Evolutionary conservation across 1,140 invertebrate genomes (phyloP), one percentile per base, ranked within the genome.

Genomic region (Ruditapes philippinarum): DNA sequence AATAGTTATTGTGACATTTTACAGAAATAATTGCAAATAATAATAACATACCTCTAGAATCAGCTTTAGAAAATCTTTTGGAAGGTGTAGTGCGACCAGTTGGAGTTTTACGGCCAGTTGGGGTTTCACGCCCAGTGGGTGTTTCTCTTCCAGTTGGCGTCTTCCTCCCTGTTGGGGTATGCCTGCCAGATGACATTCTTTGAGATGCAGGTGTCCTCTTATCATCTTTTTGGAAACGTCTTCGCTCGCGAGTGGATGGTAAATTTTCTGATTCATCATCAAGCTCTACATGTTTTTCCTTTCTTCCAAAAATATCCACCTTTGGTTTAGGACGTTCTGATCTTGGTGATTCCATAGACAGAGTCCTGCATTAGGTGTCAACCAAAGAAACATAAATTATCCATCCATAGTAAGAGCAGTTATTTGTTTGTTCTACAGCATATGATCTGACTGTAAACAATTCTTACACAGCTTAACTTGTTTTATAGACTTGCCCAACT

Each of bases 231-330:
- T 45, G 40, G 33, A 62, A 73, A 57, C 73, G 45, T 22, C 65
- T 12, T 11, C 65, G 28, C 17, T 57, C 68, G 42, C 73, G 28
- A 62, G 17, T 74, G 12, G 42, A 33, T 3, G 73, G 42, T 74
- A 45, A 60, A 19, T 76, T 74, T 60, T 74, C 70, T 22, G 38
- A 12, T 28, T 87, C 73, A 9, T 57, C 73, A 0, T 78, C 49
- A 1, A 78, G 28, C 9, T 78, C 73, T 25, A 78, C 70, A 25
- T 74, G 28, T 40, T 65, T 62, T 25, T 87, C 73, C 78, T 78
- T 87, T 22, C 84, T 7, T 42, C 84, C 84, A 78, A 87, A 87
- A 19, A 87, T 76, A 33, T 87, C 84, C 31, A 87, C 84, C 25
- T 87, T 87, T 40, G 84, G 84, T 78, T 87, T 87, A 14, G 70